phyloP scores from a whole-genome alignment of 2,113 vertebrate species.

The Callospermophilus lateralis region DNA sequence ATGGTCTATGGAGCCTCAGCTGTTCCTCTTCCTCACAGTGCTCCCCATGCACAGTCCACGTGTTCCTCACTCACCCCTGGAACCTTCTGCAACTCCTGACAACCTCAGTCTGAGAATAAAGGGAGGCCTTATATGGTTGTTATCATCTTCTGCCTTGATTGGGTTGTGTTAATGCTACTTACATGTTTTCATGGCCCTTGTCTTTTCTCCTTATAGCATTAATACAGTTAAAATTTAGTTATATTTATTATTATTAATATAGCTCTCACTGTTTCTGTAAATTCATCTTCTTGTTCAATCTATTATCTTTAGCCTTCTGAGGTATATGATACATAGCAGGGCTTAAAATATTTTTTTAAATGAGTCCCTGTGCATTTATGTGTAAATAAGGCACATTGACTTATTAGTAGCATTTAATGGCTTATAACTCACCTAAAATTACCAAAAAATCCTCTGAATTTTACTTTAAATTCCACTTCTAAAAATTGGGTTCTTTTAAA shows the following conservation, averaged over 20 bases:
- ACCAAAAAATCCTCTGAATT: background rate
- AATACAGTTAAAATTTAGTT: background rate
- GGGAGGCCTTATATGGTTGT: background rate
- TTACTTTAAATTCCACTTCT: background rate
- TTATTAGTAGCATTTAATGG: background rate
- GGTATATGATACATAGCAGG: background rate
- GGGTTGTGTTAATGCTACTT: background rate
- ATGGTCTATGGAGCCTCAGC: background rate
- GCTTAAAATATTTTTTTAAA: background rate
- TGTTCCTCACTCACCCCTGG: background rate
- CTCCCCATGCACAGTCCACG: accelerated
- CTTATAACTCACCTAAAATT: background rate
- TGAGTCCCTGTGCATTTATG: background rate
- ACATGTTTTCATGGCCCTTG: background rate
- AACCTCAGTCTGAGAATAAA: background rate
- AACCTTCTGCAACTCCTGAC: background rate
- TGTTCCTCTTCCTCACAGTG: background rate
- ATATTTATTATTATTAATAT: background rate
- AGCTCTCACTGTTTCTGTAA: background rate
- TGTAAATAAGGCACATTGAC: background rate
- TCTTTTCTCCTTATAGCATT: background rate
- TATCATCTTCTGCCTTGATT: background rate
- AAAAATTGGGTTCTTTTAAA: background rate
- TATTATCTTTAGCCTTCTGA: background rate
- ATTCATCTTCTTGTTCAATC: background rate